phyloP scores from a whole-genome alignment of 2,797 vertebrate species.

The Syndactyla subalaris region DNA sequence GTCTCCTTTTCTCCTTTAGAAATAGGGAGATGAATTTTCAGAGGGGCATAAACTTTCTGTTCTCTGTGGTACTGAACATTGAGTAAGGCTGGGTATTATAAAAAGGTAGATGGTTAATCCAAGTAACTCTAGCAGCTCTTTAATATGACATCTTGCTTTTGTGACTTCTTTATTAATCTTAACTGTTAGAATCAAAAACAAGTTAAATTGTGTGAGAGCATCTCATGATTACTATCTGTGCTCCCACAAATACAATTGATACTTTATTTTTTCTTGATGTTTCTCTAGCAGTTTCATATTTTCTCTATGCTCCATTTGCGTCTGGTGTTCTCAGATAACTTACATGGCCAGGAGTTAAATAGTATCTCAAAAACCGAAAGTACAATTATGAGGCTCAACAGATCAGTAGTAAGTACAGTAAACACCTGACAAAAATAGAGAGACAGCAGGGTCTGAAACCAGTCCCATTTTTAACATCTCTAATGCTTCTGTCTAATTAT shows the following conservation, averaged over 20 bases:
- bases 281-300: neutral
- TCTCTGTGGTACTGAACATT: neutral
- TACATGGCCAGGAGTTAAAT: neutral
- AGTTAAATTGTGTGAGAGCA: neutral
- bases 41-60: neutral
- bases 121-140: slow-evolving; percentile 25
- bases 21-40: neutral
- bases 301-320: slow-evolving; percentile 5
- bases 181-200: slow-evolving; percentile 33
- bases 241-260: neutral
- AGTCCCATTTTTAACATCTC: neutral
- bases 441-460: neutral
- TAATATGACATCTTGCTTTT: neutral
- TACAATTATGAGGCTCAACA: neutral
- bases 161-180: slow-evolving; percentile 27
- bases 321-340: slow-evolving; percentile 7
- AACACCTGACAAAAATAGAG: slow-evolving; percentile 42
- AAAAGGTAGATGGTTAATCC: neutral
- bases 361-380: slow-evolving; percentile 8
- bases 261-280: neutral
- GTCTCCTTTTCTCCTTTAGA: neutral
- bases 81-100: neutral
- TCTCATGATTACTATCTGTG: neutral
- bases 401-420: slow-evolving; percentile 15
- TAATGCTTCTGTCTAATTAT: slow-evolving; percentile 3